Percentiles rank a stretch among this genome's conserved stretches.
Conservation (phyloP, 2,797 vertebrate species). For the Diceros bicornis region DNA sequence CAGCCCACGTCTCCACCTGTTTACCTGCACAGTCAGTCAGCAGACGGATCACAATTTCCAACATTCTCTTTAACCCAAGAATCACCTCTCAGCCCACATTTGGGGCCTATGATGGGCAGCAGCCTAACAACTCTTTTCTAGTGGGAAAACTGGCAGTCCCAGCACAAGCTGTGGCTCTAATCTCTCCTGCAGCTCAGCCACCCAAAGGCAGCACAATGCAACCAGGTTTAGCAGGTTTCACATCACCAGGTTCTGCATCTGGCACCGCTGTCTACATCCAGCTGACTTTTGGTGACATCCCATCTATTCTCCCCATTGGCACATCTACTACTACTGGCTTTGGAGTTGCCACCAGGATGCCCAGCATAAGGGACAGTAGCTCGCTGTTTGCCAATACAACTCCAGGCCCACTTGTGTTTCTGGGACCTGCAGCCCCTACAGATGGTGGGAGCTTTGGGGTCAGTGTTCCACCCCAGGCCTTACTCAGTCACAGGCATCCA, state of each 20-base stretch:
- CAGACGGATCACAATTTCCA: slow-evolving; percentile 69
- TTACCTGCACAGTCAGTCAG: not conserved
- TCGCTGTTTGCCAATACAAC: slow-evolving; percentile 1
- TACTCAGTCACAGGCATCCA: not conserved
- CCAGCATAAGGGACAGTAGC: not conserved
- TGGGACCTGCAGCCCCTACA: slow-evolving; percentile 67
- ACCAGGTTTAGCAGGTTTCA: too few species aligned
- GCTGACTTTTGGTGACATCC: slow-evolving; percentile 76
- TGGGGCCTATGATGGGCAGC: slow-evolving; percentile 59
- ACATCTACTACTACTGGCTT: slow-evolving; percentile 87
- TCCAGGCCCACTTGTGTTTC: slow-evolving; percentile 88
- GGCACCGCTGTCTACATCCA: slow-evolving; percentile 64
- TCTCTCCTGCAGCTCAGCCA: not conserved
- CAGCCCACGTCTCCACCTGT: not conserved
- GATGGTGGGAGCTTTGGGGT: slow-evolving; percentile 62
- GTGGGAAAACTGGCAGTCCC: not conserved
- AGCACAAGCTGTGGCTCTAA: fast-evolving
- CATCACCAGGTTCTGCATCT: too few species aligned
- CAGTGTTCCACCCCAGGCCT: slow-evolving; percentile 39
- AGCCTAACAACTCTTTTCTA: slow-evolving; percentile 18
- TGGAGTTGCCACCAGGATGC: slow-evolving; percentile 88
- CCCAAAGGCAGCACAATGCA: slow-evolving; percentile 72
- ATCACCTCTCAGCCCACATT: slow-evolving; percentile 86
- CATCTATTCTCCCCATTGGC: slow-evolving; percentile 87
- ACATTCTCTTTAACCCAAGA: slow-evolving; percentile 74